Evolutionary conservation across 2,888 invertebrate genomes (phyloP).

Genomic region (Tachystola acroxantha): DNA sequence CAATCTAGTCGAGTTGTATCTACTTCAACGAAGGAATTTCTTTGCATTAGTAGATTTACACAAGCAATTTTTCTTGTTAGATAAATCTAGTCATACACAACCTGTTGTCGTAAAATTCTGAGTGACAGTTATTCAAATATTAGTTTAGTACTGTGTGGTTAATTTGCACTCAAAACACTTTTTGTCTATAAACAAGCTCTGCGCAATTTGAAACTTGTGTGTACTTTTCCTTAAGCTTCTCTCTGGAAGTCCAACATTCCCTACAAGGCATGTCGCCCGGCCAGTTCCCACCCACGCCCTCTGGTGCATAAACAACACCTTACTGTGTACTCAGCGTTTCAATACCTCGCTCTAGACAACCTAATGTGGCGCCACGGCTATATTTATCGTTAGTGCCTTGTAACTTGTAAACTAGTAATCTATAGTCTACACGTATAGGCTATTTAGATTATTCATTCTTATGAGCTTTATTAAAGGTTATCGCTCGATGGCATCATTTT

Average conservation of each 20-base stretch:
- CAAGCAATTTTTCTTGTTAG: too few species aligned
- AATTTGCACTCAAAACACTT: too few species aligned
- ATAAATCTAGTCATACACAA: too few species aligned
- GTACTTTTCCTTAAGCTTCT: constrained; percentile 36
- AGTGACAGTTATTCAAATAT: background rate
- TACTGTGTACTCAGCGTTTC: constrained; percentile 41
- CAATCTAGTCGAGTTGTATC: too few species aligned
- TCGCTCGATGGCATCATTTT: too few species aligned
- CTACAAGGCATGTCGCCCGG: constrained; percentile 59
- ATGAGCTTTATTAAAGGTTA: too few species aligned
- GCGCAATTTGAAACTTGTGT: background rate
- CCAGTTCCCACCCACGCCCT: constrained; percentile 28
- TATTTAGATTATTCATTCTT: background rate
- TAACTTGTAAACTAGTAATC: constrained; percentile 6
- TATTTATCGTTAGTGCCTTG: constrained; percentile 23
- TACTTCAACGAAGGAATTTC: too few species aligned
- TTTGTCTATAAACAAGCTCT: background rate
- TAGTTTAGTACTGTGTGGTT: background rate
- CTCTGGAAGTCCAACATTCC: constrained; percentile 52
- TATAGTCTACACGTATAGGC: constrained; percentile 2
- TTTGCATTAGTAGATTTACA: too few species aligned
- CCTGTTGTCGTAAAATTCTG: too few species aligned
- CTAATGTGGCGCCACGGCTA: constrained; percentile 46
- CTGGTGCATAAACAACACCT: constrained; percentile 37
- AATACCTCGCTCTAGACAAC: constrained; percentile 36